A percentile compares a stretch with the other conserved stretches of the same genome.
These are phyloP conservation scores for Tenebrosternarchus preto DNA, from an alignment of 2,113 vertebrate species.

Conservation along the genomic window DNA sequence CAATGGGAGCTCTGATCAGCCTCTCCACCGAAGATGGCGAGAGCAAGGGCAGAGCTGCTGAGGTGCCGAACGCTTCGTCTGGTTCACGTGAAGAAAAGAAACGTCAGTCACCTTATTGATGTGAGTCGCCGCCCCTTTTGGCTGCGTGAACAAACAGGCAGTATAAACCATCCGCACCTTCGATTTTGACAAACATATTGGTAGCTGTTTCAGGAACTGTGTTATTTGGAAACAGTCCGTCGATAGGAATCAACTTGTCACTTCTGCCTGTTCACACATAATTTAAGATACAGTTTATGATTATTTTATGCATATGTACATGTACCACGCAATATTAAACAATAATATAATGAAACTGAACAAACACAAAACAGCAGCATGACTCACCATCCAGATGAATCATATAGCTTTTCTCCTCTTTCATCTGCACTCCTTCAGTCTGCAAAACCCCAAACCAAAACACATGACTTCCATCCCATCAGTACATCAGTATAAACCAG, in stretches of 20 bases:
- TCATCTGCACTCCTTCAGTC: slow-evolving; percentile 66
- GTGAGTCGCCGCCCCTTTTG: neutral
- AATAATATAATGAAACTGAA: neutral
- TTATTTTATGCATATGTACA: neutral
- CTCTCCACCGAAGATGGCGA: slow-evolving; percentile 64
- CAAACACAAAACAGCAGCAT: neutral
- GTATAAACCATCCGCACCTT: slow-evolving; percentile 60
- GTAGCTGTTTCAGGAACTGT: slow-evolving; percentile 61
- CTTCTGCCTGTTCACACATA: slow-evolving; percentile 56
- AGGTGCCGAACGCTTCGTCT: slow-evolving; percentile 62
- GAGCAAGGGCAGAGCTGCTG: slow-evolving; percentile 68
- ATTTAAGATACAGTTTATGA: neutral
- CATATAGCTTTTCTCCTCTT: slow-evolving; percentile 42
- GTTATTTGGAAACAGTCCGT: slow-evolving; percentile 64
- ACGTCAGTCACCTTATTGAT: neutral
- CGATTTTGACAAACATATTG: slow-evolving; percentile 69
- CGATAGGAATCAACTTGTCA: neutral
- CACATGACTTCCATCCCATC: neutral
- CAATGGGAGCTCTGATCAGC: slow-evolving; percentile 69
- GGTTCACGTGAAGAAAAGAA: neutral
- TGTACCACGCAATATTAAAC: neutral
- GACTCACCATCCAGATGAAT: slow-evolving; percentile 65
- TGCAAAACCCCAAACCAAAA: slow-evolving; percentile 48
- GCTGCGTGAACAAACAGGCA: neutral
- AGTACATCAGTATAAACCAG: neutral